A percentile compares a stretch with the other conserved stretches of the same genome.
phyloP scores from a whole-genome alignment of 1,140 invertebrate genomes.

The Lerema accius region DNA sequence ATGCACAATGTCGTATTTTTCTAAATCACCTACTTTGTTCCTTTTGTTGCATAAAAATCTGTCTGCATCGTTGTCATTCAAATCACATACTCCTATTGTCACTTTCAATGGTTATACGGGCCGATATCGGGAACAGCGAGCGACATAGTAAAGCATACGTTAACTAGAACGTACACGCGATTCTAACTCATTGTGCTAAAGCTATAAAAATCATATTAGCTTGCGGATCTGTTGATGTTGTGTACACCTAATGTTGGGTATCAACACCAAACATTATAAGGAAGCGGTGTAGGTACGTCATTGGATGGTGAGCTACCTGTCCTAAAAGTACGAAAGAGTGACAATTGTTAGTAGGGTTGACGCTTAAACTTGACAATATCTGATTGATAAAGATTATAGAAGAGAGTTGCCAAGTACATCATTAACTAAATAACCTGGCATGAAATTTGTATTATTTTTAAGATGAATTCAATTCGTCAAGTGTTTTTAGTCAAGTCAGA shows the following conservation, averaged over 20 bases:
- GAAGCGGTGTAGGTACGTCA: constrained; percentile 54
- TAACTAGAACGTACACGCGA: constrained; percentile 30
- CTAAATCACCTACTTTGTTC: too few species aligned
- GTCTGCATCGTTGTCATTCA: constrained; percentile 52
- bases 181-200: constrained; percentile 6
- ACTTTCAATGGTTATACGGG: constrained; percentile 57
- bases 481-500: too few species aligned
- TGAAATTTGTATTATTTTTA: too few species aligned
- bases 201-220: constrained; percentile 27
- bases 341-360: constrained; percentile 24
- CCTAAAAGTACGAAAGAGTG: constrained; percentile 35
- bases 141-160: constrained; percentile 8
- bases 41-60: constrained; percentile 16
- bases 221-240: constrained; percentile 23
- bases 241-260: constrained; percentile 14
- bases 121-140: constrained; percentile 38
- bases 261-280: constrained; percentile 51
- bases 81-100: constrained; percentile 55
- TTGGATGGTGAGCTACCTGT: constrained; percentile 38
- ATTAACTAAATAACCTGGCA: too few species aligned
- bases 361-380: neutral
- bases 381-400: too few species aligned
- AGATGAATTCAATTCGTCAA: too few species aligned
- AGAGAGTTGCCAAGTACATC: too few species aligned
- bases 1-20: too few species aligned